A percentile compares a stretch with the other conserved stretches of the same genome.
phyloP scores from a whole-genome alignment of 2,888 invertebrate genomes.

The Dilophus febrilis region DNA sequence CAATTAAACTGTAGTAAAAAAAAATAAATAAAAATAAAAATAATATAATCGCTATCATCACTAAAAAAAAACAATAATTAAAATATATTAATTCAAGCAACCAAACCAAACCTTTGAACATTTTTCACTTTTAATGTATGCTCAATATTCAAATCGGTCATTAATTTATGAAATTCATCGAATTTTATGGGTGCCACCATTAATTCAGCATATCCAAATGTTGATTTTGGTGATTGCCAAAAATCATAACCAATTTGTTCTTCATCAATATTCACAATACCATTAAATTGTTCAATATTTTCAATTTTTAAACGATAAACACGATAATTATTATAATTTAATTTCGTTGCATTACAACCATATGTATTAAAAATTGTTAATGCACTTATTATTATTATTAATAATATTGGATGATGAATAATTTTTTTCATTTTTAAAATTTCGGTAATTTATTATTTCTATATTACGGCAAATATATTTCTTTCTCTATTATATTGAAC shows the following conservation, averaged over 20 bases:
- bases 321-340: slow-evolving; percentile 22
- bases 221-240: slow-evolving; percentile 9
- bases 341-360: no score
- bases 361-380: no score
- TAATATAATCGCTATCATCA: not conserved
- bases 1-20: slow-evolving; percentile 22
- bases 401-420: no score
- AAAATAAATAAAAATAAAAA: not conserved
- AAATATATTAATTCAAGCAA: not conserved
- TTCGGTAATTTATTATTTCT: no score
- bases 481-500: no score
- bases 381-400: no score
- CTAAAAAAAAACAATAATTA: not conserved
- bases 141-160: slow-evolving; percentile 14
- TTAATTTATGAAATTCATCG: slow-evolving; percentile 16
- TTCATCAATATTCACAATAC: no score
- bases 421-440: no score
- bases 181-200: slow-evolving; percentile 29
- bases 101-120: slow-evolving; percentile 21
- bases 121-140: slow-evolving; percentile 21
- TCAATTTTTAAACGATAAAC: slow-evolving; percentile 28
- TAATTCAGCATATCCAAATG: slow-evolving; percentile 29
- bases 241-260: slow-evolving; percentile 9
- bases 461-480: no score
- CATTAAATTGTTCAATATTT: slow-evolving; percentile 32